phyloP scores from a whole-genome alignment of 2,888 invertebrate species.

The Agrotis segetum region DNA sequence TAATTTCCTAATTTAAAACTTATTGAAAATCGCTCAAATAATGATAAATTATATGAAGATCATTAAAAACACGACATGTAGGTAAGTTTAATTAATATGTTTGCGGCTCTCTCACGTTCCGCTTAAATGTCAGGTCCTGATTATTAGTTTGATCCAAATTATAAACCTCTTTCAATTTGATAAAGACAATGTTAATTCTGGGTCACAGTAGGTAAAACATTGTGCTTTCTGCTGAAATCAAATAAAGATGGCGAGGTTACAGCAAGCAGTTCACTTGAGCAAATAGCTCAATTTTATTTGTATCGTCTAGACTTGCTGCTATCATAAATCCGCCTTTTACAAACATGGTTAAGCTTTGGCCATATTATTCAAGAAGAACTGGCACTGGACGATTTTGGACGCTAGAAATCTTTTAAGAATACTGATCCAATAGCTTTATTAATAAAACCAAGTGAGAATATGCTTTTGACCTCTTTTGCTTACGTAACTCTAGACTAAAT shows the following conservation, averaged over 20 bases:
- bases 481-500: not conserved
- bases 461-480: not conserved
- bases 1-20: not conserved
- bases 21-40: not conserved
- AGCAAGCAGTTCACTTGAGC: slow-evolving; percentile 36
- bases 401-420: not conserved
- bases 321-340: slow-evolving; percentile 17
- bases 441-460: not conserved
- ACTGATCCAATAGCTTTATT: no score
- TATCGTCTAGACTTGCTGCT: slow-evolving; percentile 13
- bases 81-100: no score
- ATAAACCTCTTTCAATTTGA: no score
- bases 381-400: not conserved
- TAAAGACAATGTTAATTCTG: slow-evolving; percentile 3
- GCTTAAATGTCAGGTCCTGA: not conserved
- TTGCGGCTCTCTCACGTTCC: not conserved
- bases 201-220: slow-evolving; percentile 47
- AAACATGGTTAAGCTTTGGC: slow-evolving; percentile 5
- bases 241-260: slow-evolving; percentile 27
- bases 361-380: not conserved
- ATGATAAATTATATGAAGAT: not conserved
- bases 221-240: slow-evolving; percentile 29
- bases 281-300: slow-evolving; percentile 41
- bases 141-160: slow-evolving; percentile 12
- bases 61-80: no score